Conservation (phyloP, 2,888 invertebrate species). For the Matsumyia berberina region DNA sequence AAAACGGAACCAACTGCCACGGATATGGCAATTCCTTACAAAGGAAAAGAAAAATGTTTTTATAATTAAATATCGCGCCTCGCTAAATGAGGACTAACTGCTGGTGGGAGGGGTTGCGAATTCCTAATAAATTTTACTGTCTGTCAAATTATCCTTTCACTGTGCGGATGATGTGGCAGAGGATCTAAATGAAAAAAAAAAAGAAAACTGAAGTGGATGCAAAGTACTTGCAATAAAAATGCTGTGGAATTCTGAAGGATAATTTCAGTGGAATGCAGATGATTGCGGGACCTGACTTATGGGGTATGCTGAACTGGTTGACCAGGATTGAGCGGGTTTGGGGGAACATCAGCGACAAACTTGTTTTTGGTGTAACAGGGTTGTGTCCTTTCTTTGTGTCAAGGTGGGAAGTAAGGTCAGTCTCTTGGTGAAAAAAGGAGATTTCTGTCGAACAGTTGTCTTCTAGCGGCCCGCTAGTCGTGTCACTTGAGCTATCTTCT, state of each 20-base stretch:
- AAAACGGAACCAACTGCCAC: conserved; percentile 29
- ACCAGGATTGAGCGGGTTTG: conserved; percentile 14
- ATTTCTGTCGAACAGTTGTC: too few relatives aligned
- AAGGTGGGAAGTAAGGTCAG: too few relatives aligned
- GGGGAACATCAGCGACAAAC: background rate
- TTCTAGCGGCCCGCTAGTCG: too few relatives aligned
- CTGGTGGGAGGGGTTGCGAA: conserved; percentile 17
- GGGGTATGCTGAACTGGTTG: conserved; percentile 38
- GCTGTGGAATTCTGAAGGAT: conserved; percentile 22
- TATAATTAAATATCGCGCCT: conserved; percentile 74
- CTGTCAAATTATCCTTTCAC: conserved; percentile 68
- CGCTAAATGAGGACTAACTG: conserved; percentile 59
- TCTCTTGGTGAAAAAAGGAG: too few relatives aligned
- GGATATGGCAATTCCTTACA: conserved; percentile 51
- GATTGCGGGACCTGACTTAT: conserved; percentile 38
- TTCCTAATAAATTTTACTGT: conserved; percentile 67
- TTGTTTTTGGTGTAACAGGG: background rate
- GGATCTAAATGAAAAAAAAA: background rate
- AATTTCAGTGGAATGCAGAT: conserved; percentile 22
- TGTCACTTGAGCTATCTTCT: too few relatives aligned
- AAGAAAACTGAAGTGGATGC: background rate
- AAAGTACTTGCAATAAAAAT: conserved; percentile 32
- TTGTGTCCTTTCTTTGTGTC: too few relatives aligned
- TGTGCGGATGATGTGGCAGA: conserved; percentile 24
- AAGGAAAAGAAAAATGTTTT: conserved; percentile 70